Evolutionary conservation across 2,113 vertebrate species (phyloP).

Genomic region (Mobula birostris): DNA sequence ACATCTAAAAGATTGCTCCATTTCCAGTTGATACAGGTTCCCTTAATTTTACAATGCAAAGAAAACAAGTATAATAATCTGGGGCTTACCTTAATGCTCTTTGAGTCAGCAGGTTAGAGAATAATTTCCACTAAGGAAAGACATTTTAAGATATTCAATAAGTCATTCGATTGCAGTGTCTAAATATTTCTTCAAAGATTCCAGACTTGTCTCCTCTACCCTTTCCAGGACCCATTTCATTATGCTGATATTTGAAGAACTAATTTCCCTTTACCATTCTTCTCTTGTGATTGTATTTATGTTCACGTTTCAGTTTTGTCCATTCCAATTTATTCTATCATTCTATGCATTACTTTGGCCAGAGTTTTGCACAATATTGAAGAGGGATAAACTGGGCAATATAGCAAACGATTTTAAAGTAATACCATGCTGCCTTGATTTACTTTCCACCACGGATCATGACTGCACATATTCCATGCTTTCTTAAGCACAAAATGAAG

Average conservation of each 20-base stretch:
- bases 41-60: neutral
- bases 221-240: neutral
- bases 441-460: too few species aligned
- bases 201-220: neutral
- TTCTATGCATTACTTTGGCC: neutral
- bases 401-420: too few species aligned
- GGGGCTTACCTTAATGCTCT: neutral
- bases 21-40: constrained; percentile 2
- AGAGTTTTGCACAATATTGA: neutral
- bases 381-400: too few species aligned
- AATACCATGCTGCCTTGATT: too few species aligned
- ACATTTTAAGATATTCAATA: constrained; percentile 6
- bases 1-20: neutral
- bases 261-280: neutral
- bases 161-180: neutral
- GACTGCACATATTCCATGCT: too few species aligned
- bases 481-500: too few species aligned
- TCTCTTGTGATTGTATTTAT: neutral
- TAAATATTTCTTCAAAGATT: neutral
- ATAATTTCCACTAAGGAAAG: neutral
- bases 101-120: neutral
- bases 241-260: neutral
- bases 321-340: neutral
- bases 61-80: neutral
- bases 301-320: neutral